Evolutionary conservation across 1,140 invertebrate genomes (phyloP).

Genomic region (Lethrus apterus): DNA sequence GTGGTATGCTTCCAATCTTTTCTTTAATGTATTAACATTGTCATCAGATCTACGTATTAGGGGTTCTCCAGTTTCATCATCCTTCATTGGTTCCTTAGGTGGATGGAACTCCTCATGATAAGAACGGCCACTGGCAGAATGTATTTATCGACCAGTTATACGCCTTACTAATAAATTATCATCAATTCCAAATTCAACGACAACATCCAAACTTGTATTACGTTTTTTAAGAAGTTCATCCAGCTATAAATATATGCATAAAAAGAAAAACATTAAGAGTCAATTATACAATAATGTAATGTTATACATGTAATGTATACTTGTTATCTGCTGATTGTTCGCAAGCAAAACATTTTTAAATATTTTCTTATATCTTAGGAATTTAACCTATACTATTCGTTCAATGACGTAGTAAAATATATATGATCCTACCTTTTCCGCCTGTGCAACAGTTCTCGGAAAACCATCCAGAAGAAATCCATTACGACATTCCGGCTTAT

Average conservation of each 20-base stretch:
- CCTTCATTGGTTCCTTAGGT: slow-evolving; percentile 85
- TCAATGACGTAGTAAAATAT: too few relatives aligned
- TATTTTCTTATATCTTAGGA: too few relatives aligned
- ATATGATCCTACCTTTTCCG: slow-evolving; percentile 76
- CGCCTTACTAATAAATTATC: slow-evolving; percentile 85
- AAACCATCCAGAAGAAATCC: slow-evolving; percentile 97
- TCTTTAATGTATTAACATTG: slow-evolving; percentile 82
- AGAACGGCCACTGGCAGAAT: slow-evolving; percentile 81
- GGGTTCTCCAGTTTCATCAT: slow-evolving; percentile 92
- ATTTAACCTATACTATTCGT: too few relatives aligned
- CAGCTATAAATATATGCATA: too few relatives aligned
- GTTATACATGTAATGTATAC: too few relatives aligned
- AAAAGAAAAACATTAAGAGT: too few relatives aligned
- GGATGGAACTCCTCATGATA: slow-evolving; percentile 98
- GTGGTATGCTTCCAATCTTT: slow-evolving; percentile 80
- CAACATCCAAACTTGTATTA: slow-evolving; percentile 78
- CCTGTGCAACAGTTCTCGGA: slow-evolving; percentile 88
- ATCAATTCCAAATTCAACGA: slow-evolving; percentile 91
- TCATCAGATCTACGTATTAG: slow-evolving; percentile 84
- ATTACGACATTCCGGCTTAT: slow-evolving; percentile 86
- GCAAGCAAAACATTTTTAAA: too few relatives aligned
- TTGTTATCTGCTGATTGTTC: too few relatives aligned
- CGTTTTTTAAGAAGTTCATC: slow-evolving; percentile 79
- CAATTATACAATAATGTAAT: too few relatives aligned
- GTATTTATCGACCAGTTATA: slow-evolving; percentile 91